A percentile compares a stretch with the other conserved stretches of the same genome.
Evolutionary conservation across 2,888 invertebrate species (phyloP).

Genomic region (Resseliella maxima): DNA sequence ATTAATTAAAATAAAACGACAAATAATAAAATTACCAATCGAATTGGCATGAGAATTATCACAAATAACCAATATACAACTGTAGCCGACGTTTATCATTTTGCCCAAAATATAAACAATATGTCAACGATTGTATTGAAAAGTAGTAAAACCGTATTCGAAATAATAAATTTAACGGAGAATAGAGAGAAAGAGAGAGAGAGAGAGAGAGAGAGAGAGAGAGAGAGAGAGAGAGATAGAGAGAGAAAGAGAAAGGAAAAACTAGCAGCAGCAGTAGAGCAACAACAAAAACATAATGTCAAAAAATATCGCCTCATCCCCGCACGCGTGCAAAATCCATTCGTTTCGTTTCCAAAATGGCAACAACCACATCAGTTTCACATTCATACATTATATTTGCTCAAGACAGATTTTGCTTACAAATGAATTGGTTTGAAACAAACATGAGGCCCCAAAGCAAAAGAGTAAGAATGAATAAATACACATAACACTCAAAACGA

Average conservation of each 20-base stretch:
- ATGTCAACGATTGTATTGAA: slow-evolving; percentile 16
- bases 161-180: not conserved
- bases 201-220: too few species aligned
- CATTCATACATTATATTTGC: slow-evolving; percentile 18
- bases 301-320: not conserved
- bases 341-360: not conserved
- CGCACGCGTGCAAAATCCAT: not conserved
- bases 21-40: slow-evolving; percentile 31
- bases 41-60: slow-evolving; percentile 10
- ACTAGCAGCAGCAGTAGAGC: too few species aligned
- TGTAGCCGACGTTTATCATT: not conserved
- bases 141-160: not conserved
- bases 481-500: not conserved
- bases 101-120: not conserved
- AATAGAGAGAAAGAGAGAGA: not conserved
- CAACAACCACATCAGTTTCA: not conserved
- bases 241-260: too few species aligned
- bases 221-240: too few species aligned
- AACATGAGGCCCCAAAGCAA: not conserved
- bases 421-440: slow-evolving; percentile 47
- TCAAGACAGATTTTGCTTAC: slow-evolving; percentile 15
- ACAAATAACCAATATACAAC: slow-evolving; percentile 5
- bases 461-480: not conserved
- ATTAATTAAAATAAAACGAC: slow-evolving; percentile 34
- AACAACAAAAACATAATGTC: not conserved